Evolutionary conservation across 2,113 vertebrate genomes (phyloP), one percentile per base, ranked within the genome.

Genomic region (Alligator sinensis): DNA sequence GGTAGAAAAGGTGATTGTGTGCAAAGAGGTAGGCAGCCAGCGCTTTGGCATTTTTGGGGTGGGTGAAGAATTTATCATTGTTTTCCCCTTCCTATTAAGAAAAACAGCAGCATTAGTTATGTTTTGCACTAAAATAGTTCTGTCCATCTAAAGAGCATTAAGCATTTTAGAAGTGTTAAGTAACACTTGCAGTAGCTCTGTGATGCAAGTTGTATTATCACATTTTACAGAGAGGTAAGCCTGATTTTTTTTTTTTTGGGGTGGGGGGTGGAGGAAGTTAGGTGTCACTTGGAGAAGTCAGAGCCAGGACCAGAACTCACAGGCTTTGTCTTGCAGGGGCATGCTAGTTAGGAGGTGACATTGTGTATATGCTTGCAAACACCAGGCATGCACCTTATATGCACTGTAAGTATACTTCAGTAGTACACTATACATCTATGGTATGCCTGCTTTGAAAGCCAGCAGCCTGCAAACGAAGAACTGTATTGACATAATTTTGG

Each of bases 41-140:
- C 0, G 99, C 99, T 93, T 98, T 98, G 87, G 99, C 98, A 94
- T 98, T 98, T 96, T 98, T 98, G 70, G 99, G 99, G 93, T 99
- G 99, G 19, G 99, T 99, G 98, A 99, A 99, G 97, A 99, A 99
- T 95, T 99, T 99, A 95, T 99, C 99, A 1, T 99, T 99, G 94
- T 99, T 99, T 97, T 99, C 99, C 82, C 99, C 99, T 98, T 99
- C 99, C 99, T 99, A 96, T 72, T 27, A 76, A 94, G 86, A 68
- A 30, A 76, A 28, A 84, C 57, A 88, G 24, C 14, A 82, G 64
- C 55, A 77, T 82, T 63, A 91, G 72, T 76, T 15, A 78, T 55
- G 82, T 66, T 58, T 0, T 2, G 88, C 8, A 3, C 30, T 58
- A 0, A 1, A 38, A 55, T 8, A 22, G 59, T 66, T 68, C 62